Base-by-base conservation (phyloP, 37 sponge, comb jelly and placozoan genomes). In the Tethya wilhelma region DNA sequence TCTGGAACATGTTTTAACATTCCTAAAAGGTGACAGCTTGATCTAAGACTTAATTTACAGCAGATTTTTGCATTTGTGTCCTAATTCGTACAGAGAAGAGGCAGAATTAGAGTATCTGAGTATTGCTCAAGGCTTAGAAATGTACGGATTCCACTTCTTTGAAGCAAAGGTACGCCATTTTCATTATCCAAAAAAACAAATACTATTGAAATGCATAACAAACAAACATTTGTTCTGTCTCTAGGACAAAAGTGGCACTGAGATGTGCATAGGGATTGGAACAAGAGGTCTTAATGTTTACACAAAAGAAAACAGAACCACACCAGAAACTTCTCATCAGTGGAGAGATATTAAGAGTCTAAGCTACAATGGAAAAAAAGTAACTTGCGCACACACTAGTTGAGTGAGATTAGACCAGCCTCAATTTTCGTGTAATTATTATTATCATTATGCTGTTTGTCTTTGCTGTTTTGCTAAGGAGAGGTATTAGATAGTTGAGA, bases 111-210 rank as follows among this genome's bases (percentile, higher is more conserved):
- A 97, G 55, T 97, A 93, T 43, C 43, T 97, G 32, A 93, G 84
- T 62, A 75, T 97, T 34, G 94, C 94, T 2, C 91, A 97, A 74
- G 91, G 91, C 45, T 62, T 97, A 29, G 92, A 93, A 49, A 97
- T 97, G 97, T 93, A 86, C 28, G 97, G 97, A 7, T 73, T 97
- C 53, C 88, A 90, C 66, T 97, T 93, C 73, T 97, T 97, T n/a
- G n/a, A n/a, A n/a, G n/a, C n/a, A n/a, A n/a, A n/a, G n/a, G n/a
- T n/a, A n/a, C n/a, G n/a, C n/a, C n/a, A n/a, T n/a, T n/a, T n/a
- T n/a, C n/a, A n/a, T n/a, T n/a, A n/a, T n/a, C n/a, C n/a, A n/a
- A n/a, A n/a, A n/a, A n/a, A n/a, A n/a, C n/a, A n/a, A n/a, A n/a
- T n/a, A n/a, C n/a, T n/a, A n/a, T n/a, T n/a, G n/a, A n/a, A n/a